Base-by-base conservation (phyloP, 2,113 vertebrate genomes). In the Dipodomys spectabilis region DNA sequence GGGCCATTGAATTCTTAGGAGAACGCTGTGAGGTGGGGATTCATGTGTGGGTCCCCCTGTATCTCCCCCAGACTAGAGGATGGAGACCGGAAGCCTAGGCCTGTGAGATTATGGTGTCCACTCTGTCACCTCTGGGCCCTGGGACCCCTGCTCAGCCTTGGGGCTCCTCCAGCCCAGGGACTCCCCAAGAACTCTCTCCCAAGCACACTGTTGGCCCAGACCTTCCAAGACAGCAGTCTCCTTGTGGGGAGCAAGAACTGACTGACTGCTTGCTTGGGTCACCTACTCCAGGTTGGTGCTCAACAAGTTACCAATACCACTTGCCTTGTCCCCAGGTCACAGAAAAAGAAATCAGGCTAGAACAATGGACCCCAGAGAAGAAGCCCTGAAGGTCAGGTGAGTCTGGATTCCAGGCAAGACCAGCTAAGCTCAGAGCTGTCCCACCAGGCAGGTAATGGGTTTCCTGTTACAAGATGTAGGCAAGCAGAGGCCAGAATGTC, bases 201-300 rank as follows among this genome's bases (percentile, higher is more conserved):
- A 74, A 44, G 44, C 53, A 86, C 72, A 67, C 69, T 87, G 84
- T 90, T 91, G 78, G 89, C 80, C 44, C 91, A 79, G 35, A 30
- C 23, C 45, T 73, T 45, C 80, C 57, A 67, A 64, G 88, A 92
- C 88, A 92, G 53, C 79, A 92, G 15, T 71, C 49, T 22, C 74
- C 82, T 67, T 1, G 53, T 39, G 9, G 23, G 45, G 60, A 65
- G 5, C 44, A 69, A 60, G 57, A 39, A 39, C 18, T 9, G 62
- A 16, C 0, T 0, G 3, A 10, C 39, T 60, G 39, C 62, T 23
- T 23, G 16, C 18, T 18, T 5, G 45, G 22, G 72, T 44, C 45
- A 5, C n/a, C 25, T 30, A 28, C 27, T 71, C 22, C 25, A 22
- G 30, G 69, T n/a, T 9, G 20, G 22, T 49, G 90, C 39, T 67